phyloP scores from a whole-genome alignment of 2,888 invertebrate genomes.

The Temnothorax rugatulus region DNA sequence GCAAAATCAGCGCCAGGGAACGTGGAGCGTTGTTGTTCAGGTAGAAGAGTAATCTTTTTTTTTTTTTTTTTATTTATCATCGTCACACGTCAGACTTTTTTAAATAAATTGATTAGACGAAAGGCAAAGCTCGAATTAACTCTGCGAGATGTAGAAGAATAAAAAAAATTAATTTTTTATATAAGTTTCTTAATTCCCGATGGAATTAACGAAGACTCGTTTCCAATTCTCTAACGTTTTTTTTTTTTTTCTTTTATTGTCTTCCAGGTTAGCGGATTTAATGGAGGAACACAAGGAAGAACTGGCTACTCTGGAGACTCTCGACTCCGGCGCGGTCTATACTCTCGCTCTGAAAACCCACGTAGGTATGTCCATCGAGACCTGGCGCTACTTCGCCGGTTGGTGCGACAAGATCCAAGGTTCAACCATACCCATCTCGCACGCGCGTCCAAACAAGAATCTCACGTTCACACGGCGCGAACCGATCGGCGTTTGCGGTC shows the following conservation, averaged over 20 bases:
- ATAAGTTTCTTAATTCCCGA: neutral
- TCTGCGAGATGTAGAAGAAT: neutral
- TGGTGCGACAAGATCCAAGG: constrained; percentile 99
- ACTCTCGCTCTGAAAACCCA: constrained; percentile 98
- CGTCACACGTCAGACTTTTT: neutral
- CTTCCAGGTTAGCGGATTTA: constrained; percentile 93
- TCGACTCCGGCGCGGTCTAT: constrained; percentile 99
- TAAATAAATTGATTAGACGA: neutral
- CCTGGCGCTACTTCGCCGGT: constrained; percentile 98
- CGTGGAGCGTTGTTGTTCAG: constrained; percentile 94
- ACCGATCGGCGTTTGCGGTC: constrained; percentile 96
- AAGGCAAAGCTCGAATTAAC: neutral
- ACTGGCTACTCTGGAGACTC: constrained; percentile 96
- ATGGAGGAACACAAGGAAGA: constrained; percentile 98
- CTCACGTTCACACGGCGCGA: constrained; percentile 95
- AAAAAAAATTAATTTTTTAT: neutral
- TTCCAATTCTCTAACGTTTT: neutral
- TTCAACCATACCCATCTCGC: constrained; percentile 95
- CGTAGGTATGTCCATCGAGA: constrained; percentile 99
- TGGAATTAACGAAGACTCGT: neutral
- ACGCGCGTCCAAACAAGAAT: constrained; percentile 96
- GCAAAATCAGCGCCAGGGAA: constrained; percentile 97
- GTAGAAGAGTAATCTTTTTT: constrained; percentile 84
- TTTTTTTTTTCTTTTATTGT: neutral
- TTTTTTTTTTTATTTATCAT: too few relatives aligned